Evolutionary conservation across 2,113 vertebrate species (phyloP), one percentile per base, ranked within the genome.

Genomic region (Aspidoscelis tigris): DNA sequence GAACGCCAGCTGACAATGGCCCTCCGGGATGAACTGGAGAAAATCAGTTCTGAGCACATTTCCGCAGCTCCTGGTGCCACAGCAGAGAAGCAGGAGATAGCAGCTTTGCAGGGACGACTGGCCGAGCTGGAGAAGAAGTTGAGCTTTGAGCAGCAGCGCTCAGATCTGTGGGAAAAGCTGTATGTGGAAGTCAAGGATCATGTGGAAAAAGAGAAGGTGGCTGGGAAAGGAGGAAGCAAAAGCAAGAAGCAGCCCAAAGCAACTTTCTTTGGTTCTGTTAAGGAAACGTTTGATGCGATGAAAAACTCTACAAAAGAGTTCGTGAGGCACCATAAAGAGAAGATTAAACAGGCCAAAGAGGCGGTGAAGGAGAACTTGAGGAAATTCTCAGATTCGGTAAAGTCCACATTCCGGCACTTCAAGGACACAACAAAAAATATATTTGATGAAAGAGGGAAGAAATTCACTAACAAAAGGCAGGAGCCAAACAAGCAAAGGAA

Each of bases 281-380:
- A 98, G 88, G 96, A 98, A 90, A 99, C 98, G 0, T 99, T 99
- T 58, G 97, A 99, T 81, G 98, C 98, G 0, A 97, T 99, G 95
- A 99, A 99, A 92, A 99, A 99, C 95, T 99, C 99, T 76, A 98
- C 98, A 0, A 99, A 99, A 87, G 98, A 98, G 89, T 99, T 99
- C 89, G 98, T 99, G 77, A 97, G 98, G 75, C 98, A 99, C 87
- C 99, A 99, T 93, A 99, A 99, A 90, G 98, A 99, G 94, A 98
- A 99, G 94, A 98, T 99, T 86, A 99, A 99, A 90, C 98, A 98
- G 91, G 98, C 98, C 74, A 99, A 99, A 92, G 97, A 99, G 93
- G 98, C 98, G 0, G 98, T 99, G 78, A 99, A 99, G 90, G 97
- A 98, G 91, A 99, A 99, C 90, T 93, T 99, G 58, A 97, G 97